Conservation (phyloP, 2,797 vertebrate species). For the Microctenopoma lineatum region DNA sequence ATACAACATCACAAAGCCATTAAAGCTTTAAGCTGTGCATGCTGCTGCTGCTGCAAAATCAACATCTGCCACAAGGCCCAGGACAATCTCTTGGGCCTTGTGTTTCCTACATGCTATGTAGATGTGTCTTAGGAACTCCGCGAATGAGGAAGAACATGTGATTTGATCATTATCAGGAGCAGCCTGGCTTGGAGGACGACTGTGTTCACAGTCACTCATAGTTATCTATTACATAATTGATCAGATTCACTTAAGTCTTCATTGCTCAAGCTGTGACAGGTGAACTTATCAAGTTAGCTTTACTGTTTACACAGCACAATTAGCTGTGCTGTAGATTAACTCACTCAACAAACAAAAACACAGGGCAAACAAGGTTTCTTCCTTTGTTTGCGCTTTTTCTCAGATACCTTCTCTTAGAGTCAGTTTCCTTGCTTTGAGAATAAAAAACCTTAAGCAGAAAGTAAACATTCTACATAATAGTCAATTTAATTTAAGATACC, state of each 20-base stretch:
- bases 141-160: background rate
- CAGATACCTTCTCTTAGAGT: background rate
- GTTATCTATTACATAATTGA: background rate
- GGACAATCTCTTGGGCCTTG: background rate
- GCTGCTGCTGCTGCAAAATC: background rate
- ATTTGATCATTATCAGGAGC: background rate
- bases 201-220: no score
- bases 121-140: background rate
- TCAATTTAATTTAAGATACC: no score
- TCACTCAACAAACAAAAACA: no score
- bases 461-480: no score
- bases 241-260: no score
- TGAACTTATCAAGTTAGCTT: no score
- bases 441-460: background rate
- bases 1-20: background rate
- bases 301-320: no score
- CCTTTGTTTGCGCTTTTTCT: no score
- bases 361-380: no score
- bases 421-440: background rate
- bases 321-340: no score
- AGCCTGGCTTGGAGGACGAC: background rate
- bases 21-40: constrained; percentile 7
- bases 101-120: background rate
- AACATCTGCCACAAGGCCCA: background rate
- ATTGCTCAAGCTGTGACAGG: no score